Evolutionary conservation across 1,140 invertebrate species (phyloP).

Genomic region (Tyrophagus putrescentiae): DNA sequence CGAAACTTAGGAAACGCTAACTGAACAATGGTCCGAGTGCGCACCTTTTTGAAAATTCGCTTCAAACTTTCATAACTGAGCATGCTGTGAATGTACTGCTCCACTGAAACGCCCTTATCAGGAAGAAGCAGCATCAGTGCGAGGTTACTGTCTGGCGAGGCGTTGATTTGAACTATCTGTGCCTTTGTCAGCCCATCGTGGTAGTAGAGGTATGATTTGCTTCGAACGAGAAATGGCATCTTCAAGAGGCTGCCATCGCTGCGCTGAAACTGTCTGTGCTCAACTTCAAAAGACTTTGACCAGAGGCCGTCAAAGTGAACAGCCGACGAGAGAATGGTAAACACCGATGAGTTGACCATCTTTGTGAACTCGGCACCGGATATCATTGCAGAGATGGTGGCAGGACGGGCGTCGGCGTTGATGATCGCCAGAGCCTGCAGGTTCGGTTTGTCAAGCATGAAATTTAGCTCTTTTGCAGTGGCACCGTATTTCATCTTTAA

Average conservation of each 20-base stretch:
- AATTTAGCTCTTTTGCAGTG: too few relatives aligned
- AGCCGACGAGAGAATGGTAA: background rate
- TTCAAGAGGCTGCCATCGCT: background rate
- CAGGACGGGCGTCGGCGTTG: too few relatives aligned
- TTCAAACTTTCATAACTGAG: background rate
- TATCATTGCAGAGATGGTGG: too few relatives aligned
- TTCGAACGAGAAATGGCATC: background rate
- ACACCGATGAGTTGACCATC: background rate
- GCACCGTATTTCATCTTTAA: too few relatives aligned
- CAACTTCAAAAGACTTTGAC: background rate
- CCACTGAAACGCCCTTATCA: background rate
- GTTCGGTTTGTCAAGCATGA: too few relatives aligned
- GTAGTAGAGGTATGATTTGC: background rate
- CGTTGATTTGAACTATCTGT: background rate
- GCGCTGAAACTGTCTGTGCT: background rate
- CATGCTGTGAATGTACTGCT: background rate
- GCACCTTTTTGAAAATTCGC: too few relatives aligned
- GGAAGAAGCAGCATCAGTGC: background rate
- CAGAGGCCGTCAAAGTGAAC: background rate
- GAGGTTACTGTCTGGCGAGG: background rate
- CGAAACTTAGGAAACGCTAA: too few relatives aligned
- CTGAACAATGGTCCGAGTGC: too few relatives aligned
- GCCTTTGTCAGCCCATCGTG: background rate
- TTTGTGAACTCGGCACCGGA: background rate
- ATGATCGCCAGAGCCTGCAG: too few relatives aligned